Conservation (phyloP, 1,140 invertebrate species). For the Drosophila pseudoananassae region DNA sequence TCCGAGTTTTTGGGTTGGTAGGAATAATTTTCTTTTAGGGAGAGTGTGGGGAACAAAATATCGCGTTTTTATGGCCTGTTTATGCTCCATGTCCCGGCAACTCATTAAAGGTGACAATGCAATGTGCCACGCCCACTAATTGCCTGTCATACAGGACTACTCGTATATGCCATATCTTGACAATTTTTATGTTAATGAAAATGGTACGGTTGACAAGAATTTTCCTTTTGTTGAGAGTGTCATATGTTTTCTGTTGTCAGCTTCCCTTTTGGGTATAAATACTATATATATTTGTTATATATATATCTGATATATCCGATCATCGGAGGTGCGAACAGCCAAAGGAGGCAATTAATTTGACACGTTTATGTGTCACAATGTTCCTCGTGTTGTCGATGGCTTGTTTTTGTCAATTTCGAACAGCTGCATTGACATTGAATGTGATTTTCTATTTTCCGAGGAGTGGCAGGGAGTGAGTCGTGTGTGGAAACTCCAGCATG, state of each 20-base stretch:
- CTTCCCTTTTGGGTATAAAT: background rate
- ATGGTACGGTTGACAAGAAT: constrained; percentile 8
- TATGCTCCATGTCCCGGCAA: constrained; percentile 63
- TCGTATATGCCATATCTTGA: background rate
- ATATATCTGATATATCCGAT: background rate
- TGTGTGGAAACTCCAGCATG: constrained; percentile 14
- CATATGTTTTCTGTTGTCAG: background rate
- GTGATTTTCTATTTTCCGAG: background rate
- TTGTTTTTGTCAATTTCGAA: constrained; percentile 54
- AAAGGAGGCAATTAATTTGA: constrained; percentile 65
- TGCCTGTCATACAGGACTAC: constrained; percentile 50
- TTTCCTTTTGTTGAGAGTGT: background rate
- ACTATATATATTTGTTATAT: background rate
- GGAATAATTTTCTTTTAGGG: background rate
- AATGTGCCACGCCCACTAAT: constrained; percentile 62
- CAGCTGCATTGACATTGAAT: constrained; percentile 81
- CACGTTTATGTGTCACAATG: constrained; percentile 37
- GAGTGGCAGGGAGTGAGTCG: background rate
- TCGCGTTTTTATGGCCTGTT: constrained; percentile 73
- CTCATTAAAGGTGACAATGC: constrained; percentile 80
- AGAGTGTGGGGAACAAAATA: constrained; percentile 10
- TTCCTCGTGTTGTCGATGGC: constrained; percentile 16
- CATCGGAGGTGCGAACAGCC: constrained; percentile 60
- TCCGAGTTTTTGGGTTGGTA: constrained; percentile 21
- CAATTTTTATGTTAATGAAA: constrained; percentile 42